These are phyloP conservation scores for Deladenus siricidicola DNA, from an alignment of 2,888 invertebrate species.

Conservation along the genomic window DNA sequence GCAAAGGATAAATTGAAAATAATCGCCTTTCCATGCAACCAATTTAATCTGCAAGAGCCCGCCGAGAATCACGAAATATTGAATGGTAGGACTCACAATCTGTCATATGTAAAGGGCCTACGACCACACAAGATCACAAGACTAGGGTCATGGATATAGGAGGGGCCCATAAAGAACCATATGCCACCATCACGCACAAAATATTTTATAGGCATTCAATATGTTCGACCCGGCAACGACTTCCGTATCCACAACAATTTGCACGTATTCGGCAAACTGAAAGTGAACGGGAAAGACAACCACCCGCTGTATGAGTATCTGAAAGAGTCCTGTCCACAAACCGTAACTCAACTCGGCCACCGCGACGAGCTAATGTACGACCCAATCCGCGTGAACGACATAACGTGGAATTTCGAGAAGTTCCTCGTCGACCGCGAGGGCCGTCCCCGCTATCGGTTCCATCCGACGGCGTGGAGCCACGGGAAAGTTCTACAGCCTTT, in stretches of 20 bases:
- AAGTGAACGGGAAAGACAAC: constrained; percentile 52
- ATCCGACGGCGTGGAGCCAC: constrained; percentile 50
- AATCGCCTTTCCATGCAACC: constrained; percentile 54
- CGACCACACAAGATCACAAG: too few species aligned
- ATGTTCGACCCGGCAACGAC: constrained; percentile 53
- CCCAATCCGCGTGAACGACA: constrained; percentile 46
- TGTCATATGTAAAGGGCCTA: too few species aligned
- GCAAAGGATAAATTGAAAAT: constrained; percentile 45
- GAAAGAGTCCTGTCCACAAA: constrained; percentile 53
- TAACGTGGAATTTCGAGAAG: constrained; percentile 54
- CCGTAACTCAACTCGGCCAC: constrained; percentile 49
- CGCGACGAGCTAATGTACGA: constrained; percentile 52
- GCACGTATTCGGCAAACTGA: constrained; percentile 53
- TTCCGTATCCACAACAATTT: constrained; percentile 52
- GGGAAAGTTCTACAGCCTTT: constrained; percentile 6
- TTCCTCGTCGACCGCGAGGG: constrained; percentile 52
- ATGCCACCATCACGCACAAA: too few species aligned
- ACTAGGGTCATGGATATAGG: too few species aligned
- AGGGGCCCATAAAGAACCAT: background rate
- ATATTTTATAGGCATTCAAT: constrained; percentile 21
- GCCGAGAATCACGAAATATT: constrained; percentile 53
- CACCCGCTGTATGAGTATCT: constrained; percentile 53
- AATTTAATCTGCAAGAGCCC: constrained; percentile 53
- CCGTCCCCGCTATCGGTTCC: constrained; percentile 52
- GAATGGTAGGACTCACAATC: too few species aligned